Base-by-base conservation (phyloP, 1,140 invertebrate species). In the Papilio dardanus region DNA sequence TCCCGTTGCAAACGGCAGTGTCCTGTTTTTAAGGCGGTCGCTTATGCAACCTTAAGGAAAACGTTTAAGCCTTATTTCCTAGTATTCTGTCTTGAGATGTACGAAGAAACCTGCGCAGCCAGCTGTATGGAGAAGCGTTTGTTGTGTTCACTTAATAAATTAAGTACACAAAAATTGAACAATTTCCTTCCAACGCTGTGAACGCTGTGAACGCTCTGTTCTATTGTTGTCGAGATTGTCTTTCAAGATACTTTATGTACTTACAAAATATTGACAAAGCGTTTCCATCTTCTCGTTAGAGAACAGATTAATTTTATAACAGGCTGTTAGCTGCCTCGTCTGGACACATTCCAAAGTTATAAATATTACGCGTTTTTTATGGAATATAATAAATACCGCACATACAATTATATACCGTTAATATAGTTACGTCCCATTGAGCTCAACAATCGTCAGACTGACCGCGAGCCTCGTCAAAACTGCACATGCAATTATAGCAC, bases 401-500 rank as follows among this genome's bases (percentile, higher is more conserved):
- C 21, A 62, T 28, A 28, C 54, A 28, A 62, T 62, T 28, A 62
- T 62, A 12, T 30, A 28, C 54, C 54, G 54, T 62, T 30, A 62
- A 62, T 62, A 28, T 62, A 28, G 54, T 62, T 28, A 28, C 30
- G 54, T 28, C 54, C 50, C 54, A 62, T 14, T 62, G 54, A 62
- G 30, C 54, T 62, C 24, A 10, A 28, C 10, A 28, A 28, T 62
- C 54, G 54, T 21, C 54, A 14, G 24, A 62, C 7, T 42, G 40
- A 50, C 28, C 40, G 40, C 28, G 8, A 50, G 24, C 24, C 37
- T 30, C 68, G 24, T 50, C 40, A 30, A 71, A 71, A 71, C 68
- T 71, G 68, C 68, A 71, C 68, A 71, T 71, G 68, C 68, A 71
- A 71, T 71, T 71, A 71, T 28, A 71, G n/a, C 37, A 50, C 40